Evolutionary conservation across 2,888 invertebrate genomes (phyloP).

Genomic region (Dione juno): DNA sequence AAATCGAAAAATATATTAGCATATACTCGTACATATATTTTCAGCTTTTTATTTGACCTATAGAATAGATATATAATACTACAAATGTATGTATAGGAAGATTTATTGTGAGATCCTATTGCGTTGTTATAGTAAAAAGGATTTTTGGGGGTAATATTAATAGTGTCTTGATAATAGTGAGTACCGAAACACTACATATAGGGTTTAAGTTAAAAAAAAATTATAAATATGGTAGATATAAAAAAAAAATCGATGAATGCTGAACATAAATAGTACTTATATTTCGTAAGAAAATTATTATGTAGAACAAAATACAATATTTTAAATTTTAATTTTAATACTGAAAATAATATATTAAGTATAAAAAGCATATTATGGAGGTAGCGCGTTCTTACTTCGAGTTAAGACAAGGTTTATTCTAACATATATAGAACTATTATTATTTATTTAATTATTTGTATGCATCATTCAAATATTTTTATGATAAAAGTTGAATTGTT

Average conservation of each 20-base stretch:
- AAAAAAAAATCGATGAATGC: neutral
- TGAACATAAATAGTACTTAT: neutral
- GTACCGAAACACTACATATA: neutral
- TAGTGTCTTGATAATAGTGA: neutral
- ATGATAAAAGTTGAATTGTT: too few species aligned
- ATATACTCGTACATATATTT: neutral
- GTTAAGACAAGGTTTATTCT: neutral
- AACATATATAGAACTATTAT: neutral
- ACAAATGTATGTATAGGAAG: neutral
- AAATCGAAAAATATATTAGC: neutral
- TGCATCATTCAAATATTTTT: too few species aligned
- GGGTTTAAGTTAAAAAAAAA: too few species aligned
- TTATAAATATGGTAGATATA: too few species aligned
- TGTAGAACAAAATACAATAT: neutral
- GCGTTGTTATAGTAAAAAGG: too few species aligned
- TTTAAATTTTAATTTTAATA: neutral
- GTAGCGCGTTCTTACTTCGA: neutral
- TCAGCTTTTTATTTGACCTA: neutral
- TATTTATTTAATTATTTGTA: too few species aligned
- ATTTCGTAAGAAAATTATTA: neutral
- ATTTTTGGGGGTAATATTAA: too few species aligned
- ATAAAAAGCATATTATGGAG: neutral
- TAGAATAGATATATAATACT: neutral
- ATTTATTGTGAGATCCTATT: neutral
- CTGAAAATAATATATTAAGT: slow-evolving; percentile 1